Percentiles rank a stretch among this genome's conserved stretches.
These are phyloP conservation scores for Synergus itoensis DNA, from an alignment of 2,888 invertebrate genomes.

Conservation along the genomic window DNA sequence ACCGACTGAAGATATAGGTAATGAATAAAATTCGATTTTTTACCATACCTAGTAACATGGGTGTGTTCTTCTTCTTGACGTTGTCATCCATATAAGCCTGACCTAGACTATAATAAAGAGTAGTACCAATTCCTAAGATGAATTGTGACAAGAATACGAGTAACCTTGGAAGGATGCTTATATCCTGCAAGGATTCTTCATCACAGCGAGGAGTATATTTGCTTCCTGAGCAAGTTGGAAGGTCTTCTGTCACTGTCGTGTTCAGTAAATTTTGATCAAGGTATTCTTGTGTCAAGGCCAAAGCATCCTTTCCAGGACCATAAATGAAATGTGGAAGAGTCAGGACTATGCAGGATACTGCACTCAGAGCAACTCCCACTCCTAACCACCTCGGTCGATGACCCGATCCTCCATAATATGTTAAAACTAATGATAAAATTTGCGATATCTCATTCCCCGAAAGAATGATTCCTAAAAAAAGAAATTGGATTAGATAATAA, in stretches of 20 bases:
- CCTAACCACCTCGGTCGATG: constrained; percentile 85
- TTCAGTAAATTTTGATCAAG: constrained; percentile 70
- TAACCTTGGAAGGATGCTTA: constrained; percentile 79
- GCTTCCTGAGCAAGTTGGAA: constrained; percentile 68
- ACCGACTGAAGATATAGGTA: no score
- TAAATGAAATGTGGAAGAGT: constrained; percentile 83
- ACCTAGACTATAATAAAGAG: constrained; percentile 83
- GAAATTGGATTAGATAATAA: neutral
- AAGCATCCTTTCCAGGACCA: constrained; percentile 81
- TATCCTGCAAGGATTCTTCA: constrained; percentile 73
- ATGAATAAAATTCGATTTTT: neutral
- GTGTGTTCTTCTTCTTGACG: constrained; percentile 83
- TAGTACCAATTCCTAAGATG: constrained; percentile 84
- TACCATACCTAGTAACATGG: constrained; percentile 80
- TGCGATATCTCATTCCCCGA: constrained; percentile 86
- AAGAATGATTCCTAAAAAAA: constrained; percentile 81
- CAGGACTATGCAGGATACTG: constrained; percentile 81
- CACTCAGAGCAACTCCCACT: constrained; percentile 82
- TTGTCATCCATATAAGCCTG: constrained; percentile 86
- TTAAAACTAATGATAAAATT: constrained; percentile 82
- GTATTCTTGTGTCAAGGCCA: constrained; percentile 78
- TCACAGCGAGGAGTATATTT: constrained; percentile 77
- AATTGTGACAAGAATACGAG: constrained; percentile 85
- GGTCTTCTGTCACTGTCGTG: constrained; percentile 59
- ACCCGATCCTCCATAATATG: constrained; percentile 83